Base-by-base conservation (phyloP, 2,888 invertebrate species). In the Caprella mutica region DNA sequence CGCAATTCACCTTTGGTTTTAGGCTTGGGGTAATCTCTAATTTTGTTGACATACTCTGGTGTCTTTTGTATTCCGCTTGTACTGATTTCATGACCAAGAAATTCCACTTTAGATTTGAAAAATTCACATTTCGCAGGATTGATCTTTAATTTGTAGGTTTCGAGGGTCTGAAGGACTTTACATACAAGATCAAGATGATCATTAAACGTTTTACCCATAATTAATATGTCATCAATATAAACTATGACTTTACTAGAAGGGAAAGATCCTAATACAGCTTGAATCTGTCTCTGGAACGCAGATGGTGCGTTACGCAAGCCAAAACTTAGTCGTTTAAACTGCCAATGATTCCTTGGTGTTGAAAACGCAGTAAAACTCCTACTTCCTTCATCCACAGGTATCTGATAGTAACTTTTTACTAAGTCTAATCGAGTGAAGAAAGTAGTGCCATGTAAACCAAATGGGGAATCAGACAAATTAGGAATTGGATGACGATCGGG, bases 261-360 rank as follows among this genome's bases (percentile, higher is more conserved):
- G 14, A 30, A 51, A 3, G n/a, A 30, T 17, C 33, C 17, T 5
- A 51, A 30, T 12, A 30, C 30, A 26, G 19, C 29, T 9, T 29
- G 33, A 30, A 51, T 51, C 33, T 30, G n/a, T n/a, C 33, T 17
- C 33, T 51, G 51, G 21, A 51, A 51, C 4, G 35, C 51, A 19
- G 51, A 30, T 3, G 29, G 33, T 2, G 51, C 51, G 33, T 51
- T 51, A 2, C 33, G 17, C 14, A 51, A 24, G 1, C 51, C 30
- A 51, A 51, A 51, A 51, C 33, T 33, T n/a, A n/a, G n/a, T n/a
- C n/a, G n/a, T n/a, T n/a, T 21, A 29, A 29, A 29, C 35, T 51
- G 21, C 30, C 19, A 51, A 30, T 51, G 51, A 3, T 51, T 51
- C 21, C 30, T 33, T 14, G 30, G 17, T 3, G 51, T 51, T 12